Evolutionary conservation across 2,888 invertebrate genomes (phyloP), one percentile per base, ranked within the genome.

Genomic region (Danaus chrysippus): DNA sequence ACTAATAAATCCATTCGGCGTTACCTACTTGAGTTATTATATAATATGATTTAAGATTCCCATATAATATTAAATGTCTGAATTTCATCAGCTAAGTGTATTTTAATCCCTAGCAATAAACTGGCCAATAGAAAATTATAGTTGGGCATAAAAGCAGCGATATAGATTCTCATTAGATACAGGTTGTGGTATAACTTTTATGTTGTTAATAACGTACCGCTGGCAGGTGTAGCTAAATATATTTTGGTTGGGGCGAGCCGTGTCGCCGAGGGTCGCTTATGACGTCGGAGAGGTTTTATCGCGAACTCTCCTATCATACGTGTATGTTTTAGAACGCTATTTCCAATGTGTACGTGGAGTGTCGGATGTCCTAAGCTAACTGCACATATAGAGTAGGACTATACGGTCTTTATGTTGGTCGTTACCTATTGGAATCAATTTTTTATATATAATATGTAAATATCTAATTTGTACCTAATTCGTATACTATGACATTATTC

Each of bases 311-410:
- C 76, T 75, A 67, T 74, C 73, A 75, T 77, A 34, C 70, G 71
- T 76, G 75, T 76, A 75, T 78, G 74, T 76, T 77, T 75, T 74
- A 73, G 73, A 72, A 68, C 65, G 64, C 67, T 69, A 69, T 64
- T 67, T 69, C 69, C 71, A 73, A 73, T 73, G 72, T 69, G 78
- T 65, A 71, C 69, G 80, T 78, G 76, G 76, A 74, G 76, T 76
- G 79, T 78, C 74, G 79, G 78, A 77, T 76, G 80, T 82, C 84
- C 81, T 86, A 83, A 85, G 85, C 23, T 81, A 68, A 70, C 73
- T 73, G 70, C 73, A 74, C 70, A 70, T 67, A 66, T 69, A 70
- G 76, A 74, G 74, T 71, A 74, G 74, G 77, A 77, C 74, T 76
- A 76, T 71, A 73, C 74, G 74, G 73, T 76, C 73, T 76, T 69